Conservation (phyloP, 1,140 invertebrate genomes). For the Elymnias hypermnestra region DNA sequence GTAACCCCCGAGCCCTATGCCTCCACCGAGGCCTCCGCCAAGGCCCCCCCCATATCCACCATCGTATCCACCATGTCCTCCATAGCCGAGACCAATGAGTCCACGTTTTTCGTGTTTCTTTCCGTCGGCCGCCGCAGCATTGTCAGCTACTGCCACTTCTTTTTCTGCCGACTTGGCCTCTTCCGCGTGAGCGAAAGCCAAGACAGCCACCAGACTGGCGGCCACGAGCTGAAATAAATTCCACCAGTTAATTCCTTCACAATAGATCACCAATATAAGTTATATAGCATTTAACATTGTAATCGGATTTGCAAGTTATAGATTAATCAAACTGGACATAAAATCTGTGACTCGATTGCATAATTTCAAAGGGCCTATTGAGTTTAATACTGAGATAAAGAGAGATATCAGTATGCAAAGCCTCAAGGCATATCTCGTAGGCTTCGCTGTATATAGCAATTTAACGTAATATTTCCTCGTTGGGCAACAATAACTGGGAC, state of each 20-base stretch:
- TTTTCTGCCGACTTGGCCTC: constrained; percentile 75
- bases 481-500: constrained; percentile 37
- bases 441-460: not conserved
- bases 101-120: constrained; percentile 87
- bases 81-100: constrained; percentile 75
- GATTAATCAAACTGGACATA: constrained; percentile 11
- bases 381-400: constrained; percentile 11
- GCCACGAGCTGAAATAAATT: constrained; percentile 65
- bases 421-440: constrained; percentile 5
- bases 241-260: not conserved
- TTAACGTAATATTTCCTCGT: constrained; percentile 38
- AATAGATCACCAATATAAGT: too few relatives aligned
- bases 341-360: constrained; percentile 5
- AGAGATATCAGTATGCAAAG: constrained; percentile 11
- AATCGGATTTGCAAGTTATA: not conserved
- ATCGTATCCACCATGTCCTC: constrained; percentile 40
- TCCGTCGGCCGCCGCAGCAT: constrained; percentile 66
- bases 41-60: constrained; percentile 30
- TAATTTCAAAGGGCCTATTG: too few relatives aligned
- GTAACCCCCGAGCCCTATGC: constrained; percentile 32
- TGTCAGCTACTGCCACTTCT: constrained; percentile 69
- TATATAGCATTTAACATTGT: too few relatives aligned
- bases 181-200: constrained; percentile 73
- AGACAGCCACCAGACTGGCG: constrained; percentile 76
- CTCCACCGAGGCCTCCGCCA: constrained; percentile 45